Base-by-base conservation (phyloP, 1,140 invertebrate genomes). In the Caenorhabditis latens region DNA sequence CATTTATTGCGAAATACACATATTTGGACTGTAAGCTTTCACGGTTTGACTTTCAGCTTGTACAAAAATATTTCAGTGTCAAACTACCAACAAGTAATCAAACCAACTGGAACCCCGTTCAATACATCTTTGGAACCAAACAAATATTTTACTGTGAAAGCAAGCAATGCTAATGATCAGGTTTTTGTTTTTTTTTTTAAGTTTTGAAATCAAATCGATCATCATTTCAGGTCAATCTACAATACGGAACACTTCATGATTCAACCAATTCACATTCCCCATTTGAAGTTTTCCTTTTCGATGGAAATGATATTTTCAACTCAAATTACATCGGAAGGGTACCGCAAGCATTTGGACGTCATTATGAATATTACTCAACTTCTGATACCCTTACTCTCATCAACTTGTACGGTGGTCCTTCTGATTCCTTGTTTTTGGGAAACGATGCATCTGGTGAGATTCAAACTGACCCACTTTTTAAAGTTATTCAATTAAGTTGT, bases 401-500 rank as follows among this genome's bases (percentile, higher is more conserved):
- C n/a, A 46, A 71, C n/a, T 46, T 71, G 42, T 71, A 46, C 19
- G 42, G 42, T 16, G 14, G 6, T 6, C 40, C 40, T 6, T 71
- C 65, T 8, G 40, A 71, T 46, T 71, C 65, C 0, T 46, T 71
- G 65, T 46, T 71, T n/a, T 46, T 71, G 40, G 65, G 65, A 71
- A 71, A 71, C 19, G 65, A 71, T 71, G 65, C 65, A 19, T 71
- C 65, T 7, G n/a, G 58, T 61, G 21, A 19, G 58, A 32, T 32
- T 32, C 32, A 32, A 0, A 32, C 2, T 32, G 32, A 32, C 32
- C 32, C 32, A 32, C 32, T 32, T 32, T 2, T 32, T 32, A 32
- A 32, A 32, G 32, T 32, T 32, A 1, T 2, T 1, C 0, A 32
- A 32, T 61, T 61, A 14, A 61, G 65, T 32, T 19, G 21, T 46